Base-by-base conservation (phyloP, 2,113 vertebrate species). In the Semnornis frantzii region DNA sequence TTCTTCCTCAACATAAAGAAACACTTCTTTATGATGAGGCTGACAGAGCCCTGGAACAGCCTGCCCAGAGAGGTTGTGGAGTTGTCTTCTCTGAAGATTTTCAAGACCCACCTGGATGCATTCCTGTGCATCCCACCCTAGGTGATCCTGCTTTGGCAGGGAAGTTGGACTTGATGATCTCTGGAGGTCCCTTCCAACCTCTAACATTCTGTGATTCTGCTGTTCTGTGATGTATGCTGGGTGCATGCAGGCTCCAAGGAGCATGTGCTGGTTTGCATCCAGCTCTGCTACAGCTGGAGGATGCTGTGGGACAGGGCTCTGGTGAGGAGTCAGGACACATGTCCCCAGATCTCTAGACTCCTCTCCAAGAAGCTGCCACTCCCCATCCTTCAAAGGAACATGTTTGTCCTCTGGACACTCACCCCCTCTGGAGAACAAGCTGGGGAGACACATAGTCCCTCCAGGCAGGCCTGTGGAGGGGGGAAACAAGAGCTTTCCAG, bases 251-350 rank as follows among this genome's bases (percentile, higher is more conserved):
- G 46, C 19, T 90, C 7, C 5, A 14, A 5, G 14, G 6, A 52
- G 13, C 0, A 0, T 21, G 28, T 42, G 34, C 28, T 34, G 57
- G 13, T 37, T 63, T 63, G 42, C 23, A 60, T 50, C 17, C 3
- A 2, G 20, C n/a, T 39, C 23, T 11, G 4, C 19, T 4, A 4
- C 3, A 12, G 50, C 25, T 0, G 0, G 39, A 60, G 57, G 65
- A 31, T 71, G 57, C 73, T 50, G 58, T 44, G n/a, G 37, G 16
- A 65, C 60, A n/a, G 48, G 48, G 21, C 44, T 85, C 63, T 0
- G 3, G 33, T 15, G n/a, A 17, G 65, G 58, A 24, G 15, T 46
- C 27, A 63, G 57, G 28, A 54, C 0, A 2, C 59, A 80, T 20
- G 57, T 93, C 84, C 74, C 34, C 60, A 92, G 84, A 75, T 87